Conservation (phyloP, 2,888 invertebrate species). For the Drosophila paramelanica region DNA sequence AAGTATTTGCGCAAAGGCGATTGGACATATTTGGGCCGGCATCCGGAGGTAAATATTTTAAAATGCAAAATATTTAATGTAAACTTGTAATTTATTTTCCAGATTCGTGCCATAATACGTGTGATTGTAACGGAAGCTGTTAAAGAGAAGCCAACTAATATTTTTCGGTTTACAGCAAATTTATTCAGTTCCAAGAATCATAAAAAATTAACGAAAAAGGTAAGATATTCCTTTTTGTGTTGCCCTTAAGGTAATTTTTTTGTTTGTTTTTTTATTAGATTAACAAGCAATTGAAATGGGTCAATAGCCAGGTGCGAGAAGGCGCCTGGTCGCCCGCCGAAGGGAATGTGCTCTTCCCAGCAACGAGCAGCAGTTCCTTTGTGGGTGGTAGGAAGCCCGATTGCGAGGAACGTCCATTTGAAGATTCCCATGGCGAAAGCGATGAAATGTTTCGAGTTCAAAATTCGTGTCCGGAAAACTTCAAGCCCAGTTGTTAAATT, state of each 20-base stretch:
- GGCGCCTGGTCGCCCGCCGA: slow-evolving; percentile 46
- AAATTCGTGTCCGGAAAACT: slow-evolving; percentile 42
- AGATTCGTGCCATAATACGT: slow-evolving; percentile 61
- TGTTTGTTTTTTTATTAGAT: slow-evolving; percentile 35
- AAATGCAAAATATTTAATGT: not conserved
- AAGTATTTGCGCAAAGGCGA: slow-evolving; percentile 51
- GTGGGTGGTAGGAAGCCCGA: not conserved
- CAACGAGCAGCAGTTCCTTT: slow-evolving; percentile 14
- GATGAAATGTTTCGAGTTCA: not conserved
- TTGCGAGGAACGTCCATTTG: slow-evolving; percentile 14
- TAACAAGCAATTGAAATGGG: slow-evolving; percentile 60
- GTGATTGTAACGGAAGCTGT: slow-evolving; percentile 48
- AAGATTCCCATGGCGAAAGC: not conserved
- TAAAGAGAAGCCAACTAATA: slow-evolving; percentile 17
- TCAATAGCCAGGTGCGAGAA: slow-evolving; percentile 33
- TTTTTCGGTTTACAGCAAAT: slow-evolving; percentile 43
- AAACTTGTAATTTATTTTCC: not conserved
- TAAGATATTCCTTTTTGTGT: not conserved
- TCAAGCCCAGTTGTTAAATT: slow-evolving; percentile 49
- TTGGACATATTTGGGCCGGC: slow-evolving; percentile 54
- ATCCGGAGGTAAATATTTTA: slow-evolving; percentile 49
- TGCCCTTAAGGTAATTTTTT: not conserved
- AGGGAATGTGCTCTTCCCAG: slow-evolving; percentile 29
- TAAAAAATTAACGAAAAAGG: slow-evolving; percentile 21
- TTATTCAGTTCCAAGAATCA: slow-evolving; percentile 39